A percentile compares a stretch with the other conserved stretches of the same genome.
Evolutionary conservation across 1,140 invertebrate species (phyloP).

Genomic region (Caerostris extrusa): DNA sequence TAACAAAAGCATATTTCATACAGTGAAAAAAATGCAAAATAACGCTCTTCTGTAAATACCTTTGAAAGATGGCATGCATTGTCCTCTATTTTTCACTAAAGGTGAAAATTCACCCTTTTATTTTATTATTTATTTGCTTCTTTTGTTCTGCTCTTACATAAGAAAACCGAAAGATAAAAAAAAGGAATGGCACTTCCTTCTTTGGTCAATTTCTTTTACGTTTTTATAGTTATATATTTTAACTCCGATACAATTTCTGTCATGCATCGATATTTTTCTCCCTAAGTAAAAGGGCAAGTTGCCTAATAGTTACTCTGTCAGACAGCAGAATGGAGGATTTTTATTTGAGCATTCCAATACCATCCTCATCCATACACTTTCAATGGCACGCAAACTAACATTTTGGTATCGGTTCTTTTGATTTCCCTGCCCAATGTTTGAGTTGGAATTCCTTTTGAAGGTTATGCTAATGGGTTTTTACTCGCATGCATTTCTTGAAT

Average conservation of each 20-base stretch:
- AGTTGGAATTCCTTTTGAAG: background rate
- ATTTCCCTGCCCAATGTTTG: background rate
- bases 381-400: constrained; percentile 5
- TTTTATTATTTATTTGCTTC: background rate
- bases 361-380: background rate
- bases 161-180: background rate
- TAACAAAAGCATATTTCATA: no score
- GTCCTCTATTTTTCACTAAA: background rate
- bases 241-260: background rate
- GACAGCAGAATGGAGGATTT: background rate
- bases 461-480: background rate
- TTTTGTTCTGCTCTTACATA: background rate
- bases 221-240: constrained; percentile 3
- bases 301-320: constrained; percentile 30
- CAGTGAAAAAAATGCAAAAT: no score
- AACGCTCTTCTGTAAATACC: background rate
- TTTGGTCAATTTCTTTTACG: background rate
- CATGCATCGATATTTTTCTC: constrained; percentile 1
- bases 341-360: constrained; percentile 17
- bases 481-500: no score
- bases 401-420: constrained; percentile 31
- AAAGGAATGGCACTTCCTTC: background rate
- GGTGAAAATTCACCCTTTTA: background rate
- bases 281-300: constrained; percentile 11
- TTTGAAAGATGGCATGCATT: background rate